Evolutionary conservation across 2,797 vertebrate genomes (phyloP).

Genomic region (Myotis vivesi): DNA sequence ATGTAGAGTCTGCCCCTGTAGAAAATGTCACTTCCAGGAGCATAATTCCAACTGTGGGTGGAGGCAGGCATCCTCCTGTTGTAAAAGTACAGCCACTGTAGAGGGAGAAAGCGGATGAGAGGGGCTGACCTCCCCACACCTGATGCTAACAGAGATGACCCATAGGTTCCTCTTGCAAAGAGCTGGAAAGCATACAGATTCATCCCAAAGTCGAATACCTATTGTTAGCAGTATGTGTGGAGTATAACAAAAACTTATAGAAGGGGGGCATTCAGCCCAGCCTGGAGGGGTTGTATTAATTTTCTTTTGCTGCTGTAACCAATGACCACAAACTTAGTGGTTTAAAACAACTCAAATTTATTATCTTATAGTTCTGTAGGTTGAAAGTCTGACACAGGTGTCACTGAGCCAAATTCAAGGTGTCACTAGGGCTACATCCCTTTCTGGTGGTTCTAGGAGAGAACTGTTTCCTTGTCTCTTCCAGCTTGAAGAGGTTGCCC

Average conservation of each 20-base stretch:
- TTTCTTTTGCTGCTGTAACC: not conserved
- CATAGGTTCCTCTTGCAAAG: not conserved
- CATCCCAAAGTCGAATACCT: not conserved
- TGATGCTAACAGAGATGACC: not conserved
- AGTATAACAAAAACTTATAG: not conserved
- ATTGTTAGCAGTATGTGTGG: not conserved
- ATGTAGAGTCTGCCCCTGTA: not conserved
- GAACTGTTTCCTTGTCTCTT: not conserved
- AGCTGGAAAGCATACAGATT: not conserved
- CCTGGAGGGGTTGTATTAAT: not conserved
- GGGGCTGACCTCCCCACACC: not conserved
- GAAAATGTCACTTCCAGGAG: not conserved
- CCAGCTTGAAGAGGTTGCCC: not conserved
- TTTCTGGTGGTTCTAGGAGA: not conserved
- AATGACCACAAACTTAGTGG: not conserved
- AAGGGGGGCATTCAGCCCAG: not conserved
- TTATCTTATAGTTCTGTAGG: not conserved
- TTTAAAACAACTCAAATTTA: not conserved
- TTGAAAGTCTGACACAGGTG: not conserved
- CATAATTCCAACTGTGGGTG: not conserved
- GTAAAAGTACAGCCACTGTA: not conserved
- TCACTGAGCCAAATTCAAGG: conserved; percentile 7
- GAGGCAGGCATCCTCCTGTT: not conserved
- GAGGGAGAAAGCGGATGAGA: not conserved
- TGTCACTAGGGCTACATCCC: not conserved